phyloP scores from a whole-genome alignment of 2,797 vertebrate species.

The Channallabes apus region DNA sequence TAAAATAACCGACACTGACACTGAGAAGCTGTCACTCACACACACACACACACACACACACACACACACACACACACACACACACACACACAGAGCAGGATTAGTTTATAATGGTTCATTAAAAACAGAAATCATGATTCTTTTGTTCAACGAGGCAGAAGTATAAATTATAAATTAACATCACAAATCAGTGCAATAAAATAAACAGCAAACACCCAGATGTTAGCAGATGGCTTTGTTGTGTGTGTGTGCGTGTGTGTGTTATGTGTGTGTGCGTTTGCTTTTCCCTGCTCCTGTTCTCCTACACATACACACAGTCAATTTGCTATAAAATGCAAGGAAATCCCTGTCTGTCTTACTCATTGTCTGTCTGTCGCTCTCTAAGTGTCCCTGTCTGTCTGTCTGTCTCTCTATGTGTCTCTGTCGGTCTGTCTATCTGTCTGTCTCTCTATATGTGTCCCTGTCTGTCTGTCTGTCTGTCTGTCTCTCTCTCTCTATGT shows the following conservation, averaged over 20 bases:
- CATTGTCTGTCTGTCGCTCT: too few relatives aligned
- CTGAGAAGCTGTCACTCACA: background rate
- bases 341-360: too few relatives aligned
- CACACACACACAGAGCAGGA: background rate
- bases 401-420: too few relatives aligned
- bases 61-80: background rate
- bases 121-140: background rate
- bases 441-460: too few relatives aligned
- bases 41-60: background rate
- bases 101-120: background rate
- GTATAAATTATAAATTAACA: background rate
- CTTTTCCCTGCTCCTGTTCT: too few relatives aligned
- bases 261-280: too few relatives aligned
- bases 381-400: too few relatives aligned
- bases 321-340: too few relatives aligned
- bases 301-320: too few relatives aligned
- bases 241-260: background rate
- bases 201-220: background rate
- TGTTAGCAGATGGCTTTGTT: background rate
- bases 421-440: too few relatives aligned
- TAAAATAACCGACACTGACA: conserved; percentile 1
- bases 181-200: background rate
- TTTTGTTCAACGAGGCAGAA: background rate
- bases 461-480: background rate
- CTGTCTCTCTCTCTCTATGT: too few relatives aligned